These are phyloP conservation scores for Polypedilum pembai DNA, from an alignment of 1,140 invertebrate species.

Conservation along the genomic window DNA sequence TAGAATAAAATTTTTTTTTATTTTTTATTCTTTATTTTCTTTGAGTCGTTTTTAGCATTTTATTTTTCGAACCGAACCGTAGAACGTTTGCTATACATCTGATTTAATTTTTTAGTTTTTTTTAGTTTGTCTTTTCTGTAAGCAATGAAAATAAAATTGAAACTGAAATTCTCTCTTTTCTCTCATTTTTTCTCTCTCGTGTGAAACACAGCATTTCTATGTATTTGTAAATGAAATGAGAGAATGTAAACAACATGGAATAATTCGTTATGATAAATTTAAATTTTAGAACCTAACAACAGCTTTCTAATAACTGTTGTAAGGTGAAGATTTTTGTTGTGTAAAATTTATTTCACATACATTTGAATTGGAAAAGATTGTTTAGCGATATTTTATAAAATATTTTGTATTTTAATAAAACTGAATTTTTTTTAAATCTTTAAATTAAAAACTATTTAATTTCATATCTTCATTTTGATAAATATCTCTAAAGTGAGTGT, in stretches of 20 bases:
- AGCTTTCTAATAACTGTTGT: not conserved
- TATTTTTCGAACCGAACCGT: not conserved
- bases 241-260: not conserved
- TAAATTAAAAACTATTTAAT: too few species aligned
- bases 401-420: too few species aligned
- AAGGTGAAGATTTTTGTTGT: not conserved
- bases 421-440: too few species aligned
- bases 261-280: not conserved
- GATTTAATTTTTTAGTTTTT: not conserved
- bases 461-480: too few species aligned
- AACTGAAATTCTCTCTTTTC: not conserved
- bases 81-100: slow-evolving; percentile 8
- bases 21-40: not conserved
- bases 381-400: too few species aligned
- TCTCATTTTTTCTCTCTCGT: not conserved
- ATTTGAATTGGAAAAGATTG: too few species aligned
- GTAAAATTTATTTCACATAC: too few species aligned
- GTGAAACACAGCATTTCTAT: not conserved
- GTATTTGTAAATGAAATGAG: not conserved
- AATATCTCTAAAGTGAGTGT: too few species aligned
- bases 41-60: not conserved
- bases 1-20: not conserved
- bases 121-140: not conserved
- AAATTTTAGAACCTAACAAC: not conserved
- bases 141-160: not conserved